Evolutionary conservation across 1,140 invertebrate species (phyloP).

Genomic region (Cepaea nemoralis): DNA sequence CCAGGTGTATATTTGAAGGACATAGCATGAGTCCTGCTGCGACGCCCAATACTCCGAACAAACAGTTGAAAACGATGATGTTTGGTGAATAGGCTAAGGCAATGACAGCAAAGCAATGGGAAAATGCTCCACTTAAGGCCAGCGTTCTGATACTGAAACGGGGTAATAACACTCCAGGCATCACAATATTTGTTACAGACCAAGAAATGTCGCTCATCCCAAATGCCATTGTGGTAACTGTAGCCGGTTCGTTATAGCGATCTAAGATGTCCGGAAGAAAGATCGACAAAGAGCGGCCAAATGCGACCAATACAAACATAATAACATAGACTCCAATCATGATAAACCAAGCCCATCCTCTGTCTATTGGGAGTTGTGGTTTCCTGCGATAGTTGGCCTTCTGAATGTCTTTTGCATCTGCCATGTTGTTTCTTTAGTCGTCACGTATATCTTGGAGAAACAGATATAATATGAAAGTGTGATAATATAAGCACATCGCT

Average conservation of each 20-base stretch:
- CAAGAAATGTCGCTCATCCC: background rate
- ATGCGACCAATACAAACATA: background rate
- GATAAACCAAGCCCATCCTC: conserved; percentile 15
- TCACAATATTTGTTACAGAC: background rate
- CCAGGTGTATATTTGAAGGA: background rate
- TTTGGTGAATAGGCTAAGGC: conserved; percentile 3
- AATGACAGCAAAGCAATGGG: background rate
- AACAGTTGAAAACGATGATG: background rate
- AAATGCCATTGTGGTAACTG: conserved; percentile 2
- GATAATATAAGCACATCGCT: no score
- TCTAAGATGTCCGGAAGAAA: background rate
- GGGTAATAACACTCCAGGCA: background rate
- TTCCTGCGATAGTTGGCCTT: background rate
- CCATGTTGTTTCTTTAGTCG: conserved; percentile 1
- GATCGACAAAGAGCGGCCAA: background rate
- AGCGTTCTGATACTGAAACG: background rate
- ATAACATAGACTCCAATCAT: background rate
- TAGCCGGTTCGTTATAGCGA: background rate
- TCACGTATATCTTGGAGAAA: no score
- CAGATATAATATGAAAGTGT: no score
- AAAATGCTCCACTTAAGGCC: background rate
- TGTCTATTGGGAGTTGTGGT: conserved; percentile 1
- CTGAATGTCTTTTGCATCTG: background rate
- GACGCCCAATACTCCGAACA: background rate
- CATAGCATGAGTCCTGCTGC: background rate